Percentiles rank a stretch among this genome's conserved stretches.
Conservation (phyloP, 2,888 invertebrate genomes). For the Dysmachus trigonus region DNA sequence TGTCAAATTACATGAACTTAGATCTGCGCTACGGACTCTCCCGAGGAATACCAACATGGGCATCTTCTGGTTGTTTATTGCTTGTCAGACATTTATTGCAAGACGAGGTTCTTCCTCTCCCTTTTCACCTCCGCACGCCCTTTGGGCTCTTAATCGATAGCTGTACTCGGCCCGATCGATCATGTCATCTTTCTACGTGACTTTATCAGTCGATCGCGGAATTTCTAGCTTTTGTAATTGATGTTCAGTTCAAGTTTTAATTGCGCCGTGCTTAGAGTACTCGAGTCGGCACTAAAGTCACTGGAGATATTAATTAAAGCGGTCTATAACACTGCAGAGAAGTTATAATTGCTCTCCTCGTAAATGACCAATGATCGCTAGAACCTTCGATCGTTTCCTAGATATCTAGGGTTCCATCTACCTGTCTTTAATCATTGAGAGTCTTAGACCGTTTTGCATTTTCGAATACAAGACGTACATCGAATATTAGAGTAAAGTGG, state of each 20-base stretch:
- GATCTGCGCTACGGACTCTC: conserved; percentile 10
- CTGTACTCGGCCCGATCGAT: conserved; percentile 43
- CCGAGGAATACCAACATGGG: conserved; percentile 49
- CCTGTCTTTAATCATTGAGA: too few species aligned
- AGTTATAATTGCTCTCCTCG: not conserved
- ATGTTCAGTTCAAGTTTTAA: conserved; percentile 42
- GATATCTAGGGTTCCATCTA: not conserved
- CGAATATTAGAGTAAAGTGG: too few species aligned
- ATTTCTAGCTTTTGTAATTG: conserved; percentile 45
- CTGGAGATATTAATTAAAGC: conserved; percentile 30
- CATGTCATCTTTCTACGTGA: conserved; percentile 48
- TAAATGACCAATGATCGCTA: not conserved
- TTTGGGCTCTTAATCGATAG: conserved; percentile 39
- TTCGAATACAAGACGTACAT: too few species aligned
- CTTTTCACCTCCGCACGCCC: not conserved
- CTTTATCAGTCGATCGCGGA: conserved; percentile 43
- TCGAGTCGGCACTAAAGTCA: not conserved
- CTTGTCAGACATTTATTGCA: conserved; percentile 54
- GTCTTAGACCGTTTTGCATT: too few species aligned
- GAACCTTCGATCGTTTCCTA: not conserved
- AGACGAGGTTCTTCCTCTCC: conserved; percentile 1
- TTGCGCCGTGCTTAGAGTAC: not conserved
- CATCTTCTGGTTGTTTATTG: conserved; percentile 53
- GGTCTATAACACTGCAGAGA: not conserved
- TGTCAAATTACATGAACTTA: conserved; percentile 54